Conservation (phyloP, 1,140 invertebrate species). For the Muscidifurax raptorellus region DNA sequence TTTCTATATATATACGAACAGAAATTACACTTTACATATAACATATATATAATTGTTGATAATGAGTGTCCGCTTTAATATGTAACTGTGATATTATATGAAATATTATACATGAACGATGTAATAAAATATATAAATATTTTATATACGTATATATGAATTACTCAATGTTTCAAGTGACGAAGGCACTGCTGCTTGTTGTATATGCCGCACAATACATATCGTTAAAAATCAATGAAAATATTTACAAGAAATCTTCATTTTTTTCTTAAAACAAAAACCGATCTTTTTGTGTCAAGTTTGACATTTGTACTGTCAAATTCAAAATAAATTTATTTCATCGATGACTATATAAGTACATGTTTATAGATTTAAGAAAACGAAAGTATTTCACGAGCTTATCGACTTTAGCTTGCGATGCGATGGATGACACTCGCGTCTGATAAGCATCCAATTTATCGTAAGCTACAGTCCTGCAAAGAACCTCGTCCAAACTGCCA, state of each 20-base stretch:
- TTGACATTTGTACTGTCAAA: neutral
- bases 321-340: neutral
- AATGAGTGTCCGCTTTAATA: slow-evolving; percentile 25
- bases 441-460: too few species aligned
- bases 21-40: slow-evolving; percentile 29
- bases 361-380: neutral
- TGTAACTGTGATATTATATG: slow-evolving; percentile 10
- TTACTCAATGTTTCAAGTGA: slow-evolving; percentile 22
- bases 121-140: neutral
- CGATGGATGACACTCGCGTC: too few species aligned
- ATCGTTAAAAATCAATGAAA: neutral
- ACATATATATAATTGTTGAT: slow-evolving; percentile 8
- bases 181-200: slow-evolving; percentile 56
- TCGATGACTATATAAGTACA: neutral
- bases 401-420: neutral
- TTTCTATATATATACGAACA: neutral
- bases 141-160: neutral
- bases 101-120: neutral
- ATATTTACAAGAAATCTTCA: neutral
- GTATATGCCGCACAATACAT: slow-evolving; percentile 51
- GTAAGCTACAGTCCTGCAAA: neutral
- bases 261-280: neutral
- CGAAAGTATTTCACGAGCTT: slow-evolving; percentile 31
- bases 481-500: neutral
- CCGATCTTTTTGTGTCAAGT: neutral